A percentile compares a stretch with the other conserved stretches of the same genome.
Conservation (phyloP, 2,888 invertebrate genomes). For the Didymodactylos carnosus region DNA sequence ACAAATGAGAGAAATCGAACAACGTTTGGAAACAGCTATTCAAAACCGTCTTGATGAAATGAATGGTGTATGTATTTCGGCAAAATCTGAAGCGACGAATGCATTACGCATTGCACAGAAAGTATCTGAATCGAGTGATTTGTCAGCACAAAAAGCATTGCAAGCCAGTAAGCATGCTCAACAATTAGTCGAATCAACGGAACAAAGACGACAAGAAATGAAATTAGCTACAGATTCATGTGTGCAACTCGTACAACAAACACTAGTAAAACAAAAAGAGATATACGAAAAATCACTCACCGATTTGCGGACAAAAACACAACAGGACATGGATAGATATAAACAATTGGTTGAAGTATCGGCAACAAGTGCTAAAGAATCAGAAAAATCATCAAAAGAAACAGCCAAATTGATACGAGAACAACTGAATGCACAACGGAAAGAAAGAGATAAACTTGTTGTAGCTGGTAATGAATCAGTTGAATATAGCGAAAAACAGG, state of each 20-base stretch:
- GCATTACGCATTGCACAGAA: background rate
- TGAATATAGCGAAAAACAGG: too few relatives aligned
- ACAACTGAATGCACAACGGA: too few relatives aligned
- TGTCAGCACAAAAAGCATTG: background rate
- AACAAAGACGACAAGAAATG: background rate
- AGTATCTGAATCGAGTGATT: background rate
- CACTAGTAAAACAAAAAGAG: background rate
- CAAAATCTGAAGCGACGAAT: background rate
- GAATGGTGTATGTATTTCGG: too few relatives aligned
- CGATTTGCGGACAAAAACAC: background rate
- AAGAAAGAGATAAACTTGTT: too few relatives aligned
- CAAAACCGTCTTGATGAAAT: background rate
- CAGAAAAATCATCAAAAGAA: too few relatives aligned
- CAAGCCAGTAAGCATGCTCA: background rate
- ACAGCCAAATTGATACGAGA: too few relatives aligned
- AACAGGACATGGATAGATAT: background rate
- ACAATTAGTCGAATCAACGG: background rate
- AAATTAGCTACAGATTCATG: background rate
- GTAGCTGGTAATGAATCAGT: too few relatives aligned
- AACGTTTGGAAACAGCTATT: background rate
- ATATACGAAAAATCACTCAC: background rate
- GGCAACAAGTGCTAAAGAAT: background rate
- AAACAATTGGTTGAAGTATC: background rate
- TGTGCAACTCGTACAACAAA: background rate
- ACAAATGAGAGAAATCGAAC: background rate